phyloP scores from a whole-genome alignment of 1,140 invertebrate species.

The Diorhabda elongata region DNA sequence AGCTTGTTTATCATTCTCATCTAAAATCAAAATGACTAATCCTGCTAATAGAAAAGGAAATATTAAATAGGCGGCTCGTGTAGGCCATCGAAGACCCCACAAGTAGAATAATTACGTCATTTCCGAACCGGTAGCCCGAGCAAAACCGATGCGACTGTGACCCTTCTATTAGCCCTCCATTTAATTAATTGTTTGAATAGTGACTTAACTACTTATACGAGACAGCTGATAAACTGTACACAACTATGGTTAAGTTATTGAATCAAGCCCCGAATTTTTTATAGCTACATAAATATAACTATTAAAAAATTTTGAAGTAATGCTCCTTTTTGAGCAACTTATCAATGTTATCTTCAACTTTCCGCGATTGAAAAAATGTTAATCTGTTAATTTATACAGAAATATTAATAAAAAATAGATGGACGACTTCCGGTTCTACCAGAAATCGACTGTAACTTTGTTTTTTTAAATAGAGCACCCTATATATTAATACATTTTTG shows the following conservation, averaged over 20 bases:
- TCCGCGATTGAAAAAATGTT: no score
- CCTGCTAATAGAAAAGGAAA: slow-evolving; percentile 2
- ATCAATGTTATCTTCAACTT: no score
- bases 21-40: slow-evolving; percentile 3
- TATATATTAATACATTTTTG: no score
- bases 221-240: slow-evolving; percentile 17
- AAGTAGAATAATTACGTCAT: slow-evolving; percentile 25
- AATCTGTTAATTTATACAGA: no score
- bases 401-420: no score
- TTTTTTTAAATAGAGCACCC: no score
- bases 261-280: neutral
- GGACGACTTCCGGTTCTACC: no score
- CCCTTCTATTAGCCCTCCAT: slow-evolving; percentile 17
- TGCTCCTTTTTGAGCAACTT: no score
- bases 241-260: slow-evolving; percentile 8
- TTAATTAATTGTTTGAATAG: slow-evolving; percentile 26
- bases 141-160: neutral
- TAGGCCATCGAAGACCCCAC: slow-evolving; percentile 21
- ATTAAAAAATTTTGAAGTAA: no score
- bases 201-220: slow-evolving; percentile 17
- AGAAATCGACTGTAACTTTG: no score
- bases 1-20: neutral
- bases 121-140: slow-evolving; percentile 22
- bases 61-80: slow-evolving; percentile 25
- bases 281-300: no score